A percentile compares a stretch with the other conserved stretches of the same genome.
Conservation (phyloP, 1,140 invertebrate genomes). For the Trachymyrmex cornetzi region DNA sequence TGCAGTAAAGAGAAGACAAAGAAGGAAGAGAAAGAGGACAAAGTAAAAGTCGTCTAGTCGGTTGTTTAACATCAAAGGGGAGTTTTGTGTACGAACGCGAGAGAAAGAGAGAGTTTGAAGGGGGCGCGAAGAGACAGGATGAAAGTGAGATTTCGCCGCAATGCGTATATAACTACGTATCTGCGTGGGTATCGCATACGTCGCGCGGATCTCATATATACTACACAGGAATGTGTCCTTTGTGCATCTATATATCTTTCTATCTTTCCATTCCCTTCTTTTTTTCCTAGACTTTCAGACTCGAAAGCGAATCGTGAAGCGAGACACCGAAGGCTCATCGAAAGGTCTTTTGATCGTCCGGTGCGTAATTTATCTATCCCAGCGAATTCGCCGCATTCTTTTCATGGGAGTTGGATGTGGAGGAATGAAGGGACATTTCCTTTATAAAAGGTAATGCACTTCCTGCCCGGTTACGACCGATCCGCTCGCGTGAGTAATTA, state of each 20-base stretch:
- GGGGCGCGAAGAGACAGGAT: constrained; percentile 1
- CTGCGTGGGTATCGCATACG: background rate
- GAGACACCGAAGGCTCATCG: constrained; percentile 26
- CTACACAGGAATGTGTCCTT: background rate
- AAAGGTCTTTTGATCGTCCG: constrained; percentile 47
- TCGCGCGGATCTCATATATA: background rate
- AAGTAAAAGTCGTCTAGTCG: constrained; percentile 56
- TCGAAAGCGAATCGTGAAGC: constrained; percentile 40
- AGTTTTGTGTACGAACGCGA: constrained; percentile 65
- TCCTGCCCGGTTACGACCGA: constrained; percentile 35
- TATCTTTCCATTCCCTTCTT: background rate
- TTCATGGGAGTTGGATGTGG: too few relatives aligned
- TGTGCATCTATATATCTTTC: background rate
- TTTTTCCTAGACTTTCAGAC: background rate
- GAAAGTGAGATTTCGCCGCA: constrained; percentile 43
- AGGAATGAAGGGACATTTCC: background rate
- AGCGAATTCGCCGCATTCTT: constrained; percentile 47
- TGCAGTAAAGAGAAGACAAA: constrained; percentile 36
- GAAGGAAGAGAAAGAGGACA: background rate
- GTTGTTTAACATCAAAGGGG: constrained; percentile 78
- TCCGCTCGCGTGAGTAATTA: constrained; percentile 50
- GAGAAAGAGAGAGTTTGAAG: constrained; percentile 22
- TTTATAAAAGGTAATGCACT: constrained; percentile 50
- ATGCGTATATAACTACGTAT: constrained; percentile 49
- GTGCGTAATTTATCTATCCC: constrained; percentile 53